Base-by-base conservation (phyloP, 2,797 vertebrate species). In the Kryptopterus vitreolus region DNA sequence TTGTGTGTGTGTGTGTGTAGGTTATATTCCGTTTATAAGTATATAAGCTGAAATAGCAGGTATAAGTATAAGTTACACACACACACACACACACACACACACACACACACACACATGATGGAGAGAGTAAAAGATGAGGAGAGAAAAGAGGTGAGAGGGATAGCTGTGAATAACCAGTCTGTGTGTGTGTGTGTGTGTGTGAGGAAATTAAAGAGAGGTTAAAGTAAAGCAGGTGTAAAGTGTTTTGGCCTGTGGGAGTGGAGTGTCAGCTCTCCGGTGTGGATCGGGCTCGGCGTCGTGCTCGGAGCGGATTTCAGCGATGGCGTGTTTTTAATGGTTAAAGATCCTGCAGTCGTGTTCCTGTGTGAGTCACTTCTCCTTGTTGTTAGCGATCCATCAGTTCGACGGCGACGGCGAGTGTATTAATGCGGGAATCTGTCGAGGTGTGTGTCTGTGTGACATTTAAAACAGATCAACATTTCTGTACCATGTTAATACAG, bases 361-460 rank as follows among this genome's bases (percentile, higher is more conserved):
- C 69, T 71, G 69, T 43, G 55, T 33, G 43, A 16, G 59, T 72
- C 20, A 33, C 50, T 72, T 55, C 29, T 72, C 12, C 55, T 72
- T 72, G 55, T 72, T 73, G 71, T 80, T 71, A 50, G 66, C 66
- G 48, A 33, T 48, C 66, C 46, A 69, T 71, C 77, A 79, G 46
- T 79, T 66, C 59, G 20, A 61, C 24, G 38, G 18, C 61, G 77
- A 71, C 61, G 53, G 71, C 61, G 26, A 50, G 55, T 58, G 26
- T 78, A 48, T 79, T 79, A 46, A 79, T 61, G 77, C 16, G 12
- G 53, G 59, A 70, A 58, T 35, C 50, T 71, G 66, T 70, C 26
- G 18, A 22, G 18, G 48, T 31, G 26, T 53, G 16, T 31, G 6
- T 31, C 26, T 31, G 13, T 46, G 3, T 8, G 7, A 68, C 2